Conservation (phyloP, 2,113 vertebrate genomes). For the Tamias sibiricus region DNA sequence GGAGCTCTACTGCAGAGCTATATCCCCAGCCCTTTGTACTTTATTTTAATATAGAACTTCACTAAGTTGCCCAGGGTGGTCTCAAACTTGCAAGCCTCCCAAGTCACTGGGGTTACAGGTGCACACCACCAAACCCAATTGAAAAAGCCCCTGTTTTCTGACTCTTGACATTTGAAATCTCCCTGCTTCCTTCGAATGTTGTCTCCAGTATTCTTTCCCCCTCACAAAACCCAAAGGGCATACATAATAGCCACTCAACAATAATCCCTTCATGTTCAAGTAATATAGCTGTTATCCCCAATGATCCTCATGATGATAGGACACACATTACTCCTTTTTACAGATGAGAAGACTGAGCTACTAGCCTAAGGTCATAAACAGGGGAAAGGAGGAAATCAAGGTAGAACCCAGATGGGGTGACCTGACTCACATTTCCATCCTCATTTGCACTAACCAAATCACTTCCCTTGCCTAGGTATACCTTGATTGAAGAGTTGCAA, state of each 20-base stretch:
- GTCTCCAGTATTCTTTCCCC: background rate
- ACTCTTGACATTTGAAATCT: background rate
- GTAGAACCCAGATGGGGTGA: background rate
- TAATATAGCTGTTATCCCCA: background rate
- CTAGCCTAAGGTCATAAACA: background rate
- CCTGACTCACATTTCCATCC: background rate
- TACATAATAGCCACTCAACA: background rate
- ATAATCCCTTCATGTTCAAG: background rate
- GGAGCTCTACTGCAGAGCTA: too few relatives aligned
- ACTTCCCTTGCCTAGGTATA: background rate
- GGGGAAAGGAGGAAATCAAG: background rate
- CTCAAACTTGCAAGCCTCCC: too few relatives aligned
- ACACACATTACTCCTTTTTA: constrained; percentile 24
- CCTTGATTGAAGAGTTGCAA: background rate
- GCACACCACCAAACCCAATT: background rate
- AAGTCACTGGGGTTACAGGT: too few relatives aligned
- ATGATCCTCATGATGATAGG: background rate
- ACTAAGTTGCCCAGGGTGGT: too few relatives aligned
- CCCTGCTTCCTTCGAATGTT: background rate
- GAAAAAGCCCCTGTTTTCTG: background rate
- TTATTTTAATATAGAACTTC: too few relatives aligned
- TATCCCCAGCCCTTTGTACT: too few relatives aligned
- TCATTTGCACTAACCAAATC: constrained; percentile 2
- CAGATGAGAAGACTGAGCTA: background rate
- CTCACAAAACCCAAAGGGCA: constrained; percentile 24